Evolutionary conservation across 2,113 vertebrate species (phyloP).

Genomic region (Chinchilla lanigera): DNA sequence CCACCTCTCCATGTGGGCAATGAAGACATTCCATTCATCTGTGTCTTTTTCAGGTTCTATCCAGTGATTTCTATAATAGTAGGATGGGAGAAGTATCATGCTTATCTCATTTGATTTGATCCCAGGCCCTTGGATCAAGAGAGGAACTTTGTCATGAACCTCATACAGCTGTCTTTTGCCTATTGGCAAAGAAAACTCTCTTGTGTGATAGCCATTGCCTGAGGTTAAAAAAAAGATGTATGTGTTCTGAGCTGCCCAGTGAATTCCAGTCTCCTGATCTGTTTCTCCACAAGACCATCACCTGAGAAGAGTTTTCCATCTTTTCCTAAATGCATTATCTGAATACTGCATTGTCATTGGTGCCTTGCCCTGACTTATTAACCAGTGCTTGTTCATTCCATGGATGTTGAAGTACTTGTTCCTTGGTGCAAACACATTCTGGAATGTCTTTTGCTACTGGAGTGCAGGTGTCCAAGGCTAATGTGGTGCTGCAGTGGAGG

Average conservation of each 20-base stretch:
- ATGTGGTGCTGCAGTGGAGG: conserved; percentile 96
- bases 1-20: conserved; percentile 91
- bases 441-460: conserved; percentile 92
- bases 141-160: background rate
- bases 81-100: conserved; percentile 85
- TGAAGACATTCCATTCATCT: conserved; percentile 97
- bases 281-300: conserved; percentile 95
- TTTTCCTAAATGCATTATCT: conserved; percentile 94
- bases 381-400: conserved; percentile 97
- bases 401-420: conserved; percentile 96
- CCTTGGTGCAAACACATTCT: conserved; percentile 91
- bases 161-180: conserved; percentile 86
- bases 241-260: conserved; percentile 93
- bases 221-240: conserved; percentile 96
- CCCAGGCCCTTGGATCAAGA: background rate
- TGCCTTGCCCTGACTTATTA: conserved; percentile 97
- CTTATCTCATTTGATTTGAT: background rate
- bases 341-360: conserved; percentile 96
- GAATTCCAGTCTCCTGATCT: conserved; percentile 92
- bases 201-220: conserved; percentile 97
- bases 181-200: conserved; percentile 62
- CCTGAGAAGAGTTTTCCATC: conserved; percentile 98
- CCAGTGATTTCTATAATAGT: conserved; percentile 97
- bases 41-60: conserved; percentile 91
- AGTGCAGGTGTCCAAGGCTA: conserved; percentile 96